phyloP scores from a whole-genome alignment of 1,140 invertebrate genomes.

The Drosophila nasuta region DNA sequence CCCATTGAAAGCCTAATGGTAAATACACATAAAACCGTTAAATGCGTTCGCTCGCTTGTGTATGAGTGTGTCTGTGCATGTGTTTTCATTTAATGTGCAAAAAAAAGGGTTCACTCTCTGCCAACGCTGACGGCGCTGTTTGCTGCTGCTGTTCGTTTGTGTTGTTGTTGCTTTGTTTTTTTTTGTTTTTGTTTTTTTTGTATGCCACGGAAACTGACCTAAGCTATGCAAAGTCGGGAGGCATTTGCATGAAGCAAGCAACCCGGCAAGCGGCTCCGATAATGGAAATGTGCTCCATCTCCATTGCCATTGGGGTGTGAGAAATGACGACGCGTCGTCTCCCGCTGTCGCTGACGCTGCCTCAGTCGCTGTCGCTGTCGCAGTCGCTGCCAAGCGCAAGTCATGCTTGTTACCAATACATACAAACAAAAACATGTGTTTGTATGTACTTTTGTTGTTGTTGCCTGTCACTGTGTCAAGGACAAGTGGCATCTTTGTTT shows the following conservation, averaged over 20 bases:
- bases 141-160: conserved; percentile 25
- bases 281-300: conserved; percentile 68
- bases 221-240: conserved; percentile 66
- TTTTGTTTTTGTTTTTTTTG: conserved; percentile 57
- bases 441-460: conserved; percentile 44
- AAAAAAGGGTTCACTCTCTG: conserved; percentile 42
- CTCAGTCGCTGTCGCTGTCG: conserved; percentile 13
- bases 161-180: conserved; percentile 4
- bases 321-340: conserved; percentile 45
- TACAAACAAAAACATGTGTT: conserved; percentile 13
- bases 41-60: conserved; percentile 40
- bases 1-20: conserved; percentile 74
- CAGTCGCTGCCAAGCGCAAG: conserved; percentile 64
- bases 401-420: conserved; percentile 56
- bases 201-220: conserved; percentile 73
- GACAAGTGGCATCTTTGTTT: conserved; percentile 75
- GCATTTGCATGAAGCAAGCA: conserved; percentile 64
- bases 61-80: conserved; percentile 29
- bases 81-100: conserved; percentile 41
- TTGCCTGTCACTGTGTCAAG: conserved; percentile 76
- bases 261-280: conserved; percentile 45
- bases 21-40: conserved; percentile 79
- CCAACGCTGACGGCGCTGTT: conserved; percentile 10
- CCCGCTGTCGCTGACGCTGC: conserved; percentile 19
- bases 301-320: conserved; percentile 33